Conservation (phyloP, 2,797 vertebrate species). For the Gymnoscopelus braueri region DNA sequence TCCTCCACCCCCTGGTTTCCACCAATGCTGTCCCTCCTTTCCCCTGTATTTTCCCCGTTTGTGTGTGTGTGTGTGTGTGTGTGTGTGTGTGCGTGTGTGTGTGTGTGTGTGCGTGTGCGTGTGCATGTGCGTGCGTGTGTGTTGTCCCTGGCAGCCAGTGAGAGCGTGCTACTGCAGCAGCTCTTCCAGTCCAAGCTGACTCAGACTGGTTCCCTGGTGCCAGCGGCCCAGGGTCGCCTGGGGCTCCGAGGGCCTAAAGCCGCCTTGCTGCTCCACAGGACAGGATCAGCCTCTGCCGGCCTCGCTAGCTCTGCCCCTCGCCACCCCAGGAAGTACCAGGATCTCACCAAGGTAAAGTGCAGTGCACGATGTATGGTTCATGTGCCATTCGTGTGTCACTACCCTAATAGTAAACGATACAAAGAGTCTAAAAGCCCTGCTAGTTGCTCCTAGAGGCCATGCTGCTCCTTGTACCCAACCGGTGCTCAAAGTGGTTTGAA, state of each 20-base stretch:
- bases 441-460: too few species aligned
- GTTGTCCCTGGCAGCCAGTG: slow-evolving; percentile 85
- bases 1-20: slow-evolving; percentile 56
- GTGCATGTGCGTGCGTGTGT: slow-evolving; percentile 8
- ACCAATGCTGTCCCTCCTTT: slow-evolving; percentile 68
- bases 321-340: slow-evolving; percentile 84
- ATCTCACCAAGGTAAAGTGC: slow-evolving; percentile 88
- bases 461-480: too few species aligned
- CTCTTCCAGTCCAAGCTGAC: slow-evolving; percentile 95
- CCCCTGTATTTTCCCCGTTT: slow-evolving; percentile 47
- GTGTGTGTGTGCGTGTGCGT: slow-evolving; percentile 7
- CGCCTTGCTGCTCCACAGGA: slow-evolving; percentile 83
- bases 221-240: slow-evolving; percentile 79
- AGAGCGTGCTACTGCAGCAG: slow-evolving; percentile 91
- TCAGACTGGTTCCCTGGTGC: slow-evolving; percentile 91
- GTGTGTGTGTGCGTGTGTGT: slow-evolving; percentile 15
- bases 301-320: slow-evolving; percentile 42
- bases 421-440: too few species aligned
- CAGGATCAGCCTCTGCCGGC: slow-evolving; percentile 52
- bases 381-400: too few species aligned
- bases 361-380: not conserved
- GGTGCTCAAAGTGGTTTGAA: too few species aligned
- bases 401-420: too few species aligned
- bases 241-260: slow-evolving; percentile 87
- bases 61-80: slow-evolving; percentile 54